Percentiles rank a stretch among this genome's conserved stretches.
Evolutionary conservation across 2,888 invertebrate species (phyloP).

Genomic region (Dicranocentrus wangi): DNA sequence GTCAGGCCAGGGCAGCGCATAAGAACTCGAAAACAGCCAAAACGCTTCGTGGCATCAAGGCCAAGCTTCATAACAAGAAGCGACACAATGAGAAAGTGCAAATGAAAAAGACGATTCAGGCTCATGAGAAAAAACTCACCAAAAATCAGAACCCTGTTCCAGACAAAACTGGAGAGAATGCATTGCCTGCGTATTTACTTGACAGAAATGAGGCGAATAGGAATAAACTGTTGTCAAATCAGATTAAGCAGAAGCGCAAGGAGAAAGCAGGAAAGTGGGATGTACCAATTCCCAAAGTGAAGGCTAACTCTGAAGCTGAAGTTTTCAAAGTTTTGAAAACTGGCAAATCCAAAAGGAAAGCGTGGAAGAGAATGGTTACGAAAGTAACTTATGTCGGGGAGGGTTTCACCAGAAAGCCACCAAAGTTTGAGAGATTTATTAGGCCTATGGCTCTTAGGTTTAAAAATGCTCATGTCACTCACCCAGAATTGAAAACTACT

Average conservation of each 20-base stretch:
- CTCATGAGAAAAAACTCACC: constrained; percentile 95
- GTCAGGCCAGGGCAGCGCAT: constrained; percentile 94
- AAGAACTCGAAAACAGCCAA: constrained; percentile 92
- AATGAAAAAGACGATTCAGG: constrained; percentile 98
- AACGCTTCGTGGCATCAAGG: constrained; percentile 94
- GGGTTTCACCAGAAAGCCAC: constrained; percentile 98
- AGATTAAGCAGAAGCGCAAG: constrained; percentile 99
- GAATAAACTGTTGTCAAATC: constrained; percentile 97
- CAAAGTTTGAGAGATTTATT: constrained; percentile 98
- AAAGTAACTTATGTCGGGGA: constrained; percentile 99
- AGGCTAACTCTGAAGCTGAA: constrained; percentile 96
- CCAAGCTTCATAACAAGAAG: constrained; percentile 97
- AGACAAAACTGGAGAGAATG: constrained; percentile 90
- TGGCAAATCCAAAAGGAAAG: constrained; percentile 94
- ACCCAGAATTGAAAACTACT: constrained; percentile 98
- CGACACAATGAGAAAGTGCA: constrained; percentile 98
- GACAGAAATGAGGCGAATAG: constrained; percentile 95
- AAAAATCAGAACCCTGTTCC: constrained; percentile 84
- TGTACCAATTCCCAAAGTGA: constrained; percentile 98
- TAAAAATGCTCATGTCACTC: constrained; percentile 98
- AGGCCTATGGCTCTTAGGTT: constrained; percentile 97
- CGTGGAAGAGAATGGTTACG: constrained; percentile 99
- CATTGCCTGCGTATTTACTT: constrained; percentile 95
- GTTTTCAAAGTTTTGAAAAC: constrained; percentile 94
- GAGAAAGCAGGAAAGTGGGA: constrained; percentile 99